phyloP scores from a whole-genome alignment of 2,888 invertebrate genomes.

The Agonum fuliginosum region DNA sequence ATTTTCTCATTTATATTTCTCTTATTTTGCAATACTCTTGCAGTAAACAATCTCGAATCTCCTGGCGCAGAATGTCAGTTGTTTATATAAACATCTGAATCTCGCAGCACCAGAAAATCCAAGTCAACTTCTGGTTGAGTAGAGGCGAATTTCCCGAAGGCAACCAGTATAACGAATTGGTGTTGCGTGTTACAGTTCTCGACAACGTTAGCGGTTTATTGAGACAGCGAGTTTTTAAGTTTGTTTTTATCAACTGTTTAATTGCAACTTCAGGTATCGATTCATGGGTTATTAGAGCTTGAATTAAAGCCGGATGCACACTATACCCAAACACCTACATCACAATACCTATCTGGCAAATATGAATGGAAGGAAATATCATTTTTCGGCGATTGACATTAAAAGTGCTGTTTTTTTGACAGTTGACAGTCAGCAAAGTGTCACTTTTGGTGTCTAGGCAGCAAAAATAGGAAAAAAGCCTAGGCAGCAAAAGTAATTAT shows the following conservation, averaged over 20 bases:
- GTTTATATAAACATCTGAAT: neutral
- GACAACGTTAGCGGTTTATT: neutral
- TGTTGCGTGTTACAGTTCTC: constrained; percentile 14
- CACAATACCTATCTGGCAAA: no score
- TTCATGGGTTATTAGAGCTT: constrained; percentile 2
- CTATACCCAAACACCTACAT: neutral
- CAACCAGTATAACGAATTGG: neutral
- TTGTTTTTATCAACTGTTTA: constrained; percentile 8
- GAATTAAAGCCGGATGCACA: constrained; percentile 6
- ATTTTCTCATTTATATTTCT: no score
- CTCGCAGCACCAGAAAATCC: neutral
- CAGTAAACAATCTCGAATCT: neutral
- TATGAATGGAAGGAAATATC: no score
- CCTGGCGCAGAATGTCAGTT: neutral
- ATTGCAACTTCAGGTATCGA: constrained; percentile 24
- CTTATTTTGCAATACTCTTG: no score
- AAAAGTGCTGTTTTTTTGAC: no score
- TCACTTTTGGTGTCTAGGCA: no score
- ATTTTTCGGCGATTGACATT: no score
- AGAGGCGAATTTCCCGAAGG: neutral
- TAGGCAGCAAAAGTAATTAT: no score
- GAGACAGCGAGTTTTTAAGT: constrained; percentile 4
- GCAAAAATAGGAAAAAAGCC: no score
- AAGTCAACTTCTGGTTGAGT: neutral
- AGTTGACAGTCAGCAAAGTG: no score